phyloP scores from a whole-genome alignment of 2,888 invertebrate species.

The Tridacna crocea region DNA sequence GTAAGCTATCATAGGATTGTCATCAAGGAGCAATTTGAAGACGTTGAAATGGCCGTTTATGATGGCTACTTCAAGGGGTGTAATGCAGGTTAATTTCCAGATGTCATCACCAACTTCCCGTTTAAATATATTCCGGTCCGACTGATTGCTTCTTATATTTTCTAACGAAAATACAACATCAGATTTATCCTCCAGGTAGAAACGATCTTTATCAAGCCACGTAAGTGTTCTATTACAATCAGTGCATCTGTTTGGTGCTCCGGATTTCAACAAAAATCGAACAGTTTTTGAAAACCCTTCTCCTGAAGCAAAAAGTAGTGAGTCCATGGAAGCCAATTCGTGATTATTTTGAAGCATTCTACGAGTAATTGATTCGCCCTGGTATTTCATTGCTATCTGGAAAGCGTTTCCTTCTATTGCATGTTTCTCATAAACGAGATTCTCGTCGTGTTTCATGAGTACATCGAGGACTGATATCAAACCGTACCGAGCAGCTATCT shows the following conservation, averaged over 20 bases:
- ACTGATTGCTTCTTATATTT: background rate
- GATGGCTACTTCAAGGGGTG: constrained; percentile 1
- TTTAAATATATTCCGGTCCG: background rate
- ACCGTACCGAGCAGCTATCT: background rate
- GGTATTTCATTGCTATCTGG: constrained; percentile 14
- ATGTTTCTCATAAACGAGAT: background rate
- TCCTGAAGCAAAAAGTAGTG: background rate
- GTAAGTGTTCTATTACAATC: background rate
- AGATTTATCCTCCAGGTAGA: background rate
- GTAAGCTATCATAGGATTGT: background rate
- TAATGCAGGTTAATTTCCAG: constrained; percentile 2
- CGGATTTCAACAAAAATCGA: background rate
- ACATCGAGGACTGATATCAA: background rate
- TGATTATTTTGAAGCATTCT: background rate
- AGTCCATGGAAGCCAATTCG: background rate
- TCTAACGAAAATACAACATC: background rate
- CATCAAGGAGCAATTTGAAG: background rate
- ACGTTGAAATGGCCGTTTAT: background rate
- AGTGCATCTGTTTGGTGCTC: background rate
- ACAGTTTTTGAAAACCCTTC: background rate
- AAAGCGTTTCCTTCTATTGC: constrained; percentile 1
- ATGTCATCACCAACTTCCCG: background rate
- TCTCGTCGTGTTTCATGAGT: background rate
- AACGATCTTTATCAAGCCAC: background rate
- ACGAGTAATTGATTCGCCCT: background rate